These are phyloP conservation scores for Ptychoptera albimana DNA, from an alignment of 2,888 invertebrate genomes.

Conservation along the genomic window DNA sequence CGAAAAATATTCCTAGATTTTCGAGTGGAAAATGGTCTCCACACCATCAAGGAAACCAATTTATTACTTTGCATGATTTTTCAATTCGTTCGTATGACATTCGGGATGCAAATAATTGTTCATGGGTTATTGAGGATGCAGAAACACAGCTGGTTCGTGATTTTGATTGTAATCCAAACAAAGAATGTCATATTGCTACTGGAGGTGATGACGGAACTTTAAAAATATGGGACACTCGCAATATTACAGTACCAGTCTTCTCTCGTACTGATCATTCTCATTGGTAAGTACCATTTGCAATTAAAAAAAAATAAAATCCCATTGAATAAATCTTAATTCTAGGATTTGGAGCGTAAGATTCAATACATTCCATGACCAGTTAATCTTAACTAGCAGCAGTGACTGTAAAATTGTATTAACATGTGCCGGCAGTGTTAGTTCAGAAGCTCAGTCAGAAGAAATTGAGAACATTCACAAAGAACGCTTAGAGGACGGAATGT, in stretches of 20 bases:
- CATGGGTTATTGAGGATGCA: conserved; percentile 73
- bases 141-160: conserved; percentile 82
- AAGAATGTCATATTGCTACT: conserved; percentile 82
- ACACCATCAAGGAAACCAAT: conserved; percentile 53
- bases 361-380: conserved; percentile 93
- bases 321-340: conserved; percentile 7
- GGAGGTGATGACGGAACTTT: conserved; percentile 93
- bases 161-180: conserved; percentile 95
- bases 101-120: conserved; percentile 52
- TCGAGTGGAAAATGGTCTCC: conserved; percentile 90
- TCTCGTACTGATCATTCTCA: conserved; percentile 73
- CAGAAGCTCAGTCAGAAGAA: conserved; percentile 46
- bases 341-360: conserved; percentile 90
- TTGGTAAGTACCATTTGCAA: conserved; percentile 45
- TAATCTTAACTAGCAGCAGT: conserved; percentile 84
- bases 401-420: conserved; percentile 85
- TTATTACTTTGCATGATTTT: conserved; percentile 75
- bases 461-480: conserved; percentile 21
- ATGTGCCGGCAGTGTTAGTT: conserved; percentile 74
- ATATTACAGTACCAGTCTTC: conserved; percentile 60
- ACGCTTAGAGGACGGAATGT: conserved; percentile 62
- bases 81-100: conserved; percentile 77
- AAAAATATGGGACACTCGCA: conserved; percentile 92
- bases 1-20: conserved; percentile 61
- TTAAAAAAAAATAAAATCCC: conserved; percentile 9